Base-by-base conservation (phyloP, 2,797 vertebrate species). In the Tangara arthus region DNA sequence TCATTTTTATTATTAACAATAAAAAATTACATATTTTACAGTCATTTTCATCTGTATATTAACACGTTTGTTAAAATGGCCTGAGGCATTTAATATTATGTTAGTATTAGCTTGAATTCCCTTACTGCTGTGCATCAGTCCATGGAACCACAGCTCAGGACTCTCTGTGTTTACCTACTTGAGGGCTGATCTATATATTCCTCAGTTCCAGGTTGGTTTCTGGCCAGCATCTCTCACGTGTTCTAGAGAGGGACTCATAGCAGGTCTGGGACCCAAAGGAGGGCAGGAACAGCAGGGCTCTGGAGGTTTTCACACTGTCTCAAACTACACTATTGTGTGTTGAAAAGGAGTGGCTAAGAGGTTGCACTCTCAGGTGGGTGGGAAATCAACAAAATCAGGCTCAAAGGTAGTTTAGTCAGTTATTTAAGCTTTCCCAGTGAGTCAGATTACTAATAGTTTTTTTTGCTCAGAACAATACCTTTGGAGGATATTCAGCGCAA, bases 381-480 rank as follows among this genome's bases (percentile, higher is more conserved):
- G 22, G 30, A 76, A 50, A 79, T 22, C 37, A 61, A 14, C n/a
- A 69, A 42, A 44, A 56, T 52, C 0, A 0, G 20, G 18, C 63
- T 76, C 41, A 70, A 39, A 80, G 24, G 27, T 27, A 88, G 85
- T 80, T 85, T 94, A 86, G 70, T 82, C 56, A 95, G 80, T 87
- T 96, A 95, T 84, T 95, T 94, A 84, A 95, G 88, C 69, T 95
- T 91, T 93, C 81, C 84, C 64, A 82, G 12, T 94, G 87, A 82
- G 90, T 96, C 91, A 91, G 83, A 92, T 95, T 97, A 94, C 86
- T 94, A 79, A 90, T 73, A 80, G 72, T 93, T 96, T 37, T 26
- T 57, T 34, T 94, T 97, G 11, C 83, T 96, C 28, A 7, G 77
- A 96, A 82, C 73, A 90, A 52, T 91, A 80, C 41, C 83, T 97